Evolutionary conservation across 2,113 vertebrate genomes (phyloP).

Genomic region (Ptilonorhynchus violaceus): DNA sequence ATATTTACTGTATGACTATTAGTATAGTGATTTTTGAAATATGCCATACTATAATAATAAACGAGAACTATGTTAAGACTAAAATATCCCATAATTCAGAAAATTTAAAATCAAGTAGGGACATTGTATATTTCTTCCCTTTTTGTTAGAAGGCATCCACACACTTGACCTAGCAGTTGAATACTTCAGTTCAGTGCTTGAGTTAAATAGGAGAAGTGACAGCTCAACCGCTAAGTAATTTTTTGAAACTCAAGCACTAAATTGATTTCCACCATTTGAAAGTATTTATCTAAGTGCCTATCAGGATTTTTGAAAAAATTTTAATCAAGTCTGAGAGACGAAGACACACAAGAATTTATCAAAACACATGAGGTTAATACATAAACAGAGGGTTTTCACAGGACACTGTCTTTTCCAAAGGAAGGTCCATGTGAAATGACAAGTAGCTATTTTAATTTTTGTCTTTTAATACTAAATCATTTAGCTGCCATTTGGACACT

Average conservation of each 20-base stretch:
- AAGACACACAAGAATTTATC: background rate
- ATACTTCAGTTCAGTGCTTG: background rate
- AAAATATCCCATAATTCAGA: background rate
- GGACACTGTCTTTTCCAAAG: background rate
- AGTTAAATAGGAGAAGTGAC: constrained; percentile 3
- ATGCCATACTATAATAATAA: background rate
- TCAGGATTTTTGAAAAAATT: constrained; percentile 11
- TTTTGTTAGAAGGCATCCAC: background rate
- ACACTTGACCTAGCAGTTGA: background rate
- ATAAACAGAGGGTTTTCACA: background rate
- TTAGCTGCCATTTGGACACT: background rate
- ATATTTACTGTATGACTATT: background rate
- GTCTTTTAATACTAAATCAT: background rate
- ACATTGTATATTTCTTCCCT: background rate
- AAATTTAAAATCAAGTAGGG: background rate
- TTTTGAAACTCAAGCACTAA: constrained; percentile 8
- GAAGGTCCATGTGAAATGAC: background rate
- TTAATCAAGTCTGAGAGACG: background rate
- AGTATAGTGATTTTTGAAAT: background rate
- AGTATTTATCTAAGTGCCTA: background rate
- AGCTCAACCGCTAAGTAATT: background rate
- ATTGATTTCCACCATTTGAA: background rate
- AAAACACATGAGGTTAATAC: background rate
- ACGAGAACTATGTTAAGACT: background rate
- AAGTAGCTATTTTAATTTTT: background rate